Evolutionary conservation across 2,797 vertebrate genomes (phyloP).

Genomic region (Lutjanus campechanus): DNA sequence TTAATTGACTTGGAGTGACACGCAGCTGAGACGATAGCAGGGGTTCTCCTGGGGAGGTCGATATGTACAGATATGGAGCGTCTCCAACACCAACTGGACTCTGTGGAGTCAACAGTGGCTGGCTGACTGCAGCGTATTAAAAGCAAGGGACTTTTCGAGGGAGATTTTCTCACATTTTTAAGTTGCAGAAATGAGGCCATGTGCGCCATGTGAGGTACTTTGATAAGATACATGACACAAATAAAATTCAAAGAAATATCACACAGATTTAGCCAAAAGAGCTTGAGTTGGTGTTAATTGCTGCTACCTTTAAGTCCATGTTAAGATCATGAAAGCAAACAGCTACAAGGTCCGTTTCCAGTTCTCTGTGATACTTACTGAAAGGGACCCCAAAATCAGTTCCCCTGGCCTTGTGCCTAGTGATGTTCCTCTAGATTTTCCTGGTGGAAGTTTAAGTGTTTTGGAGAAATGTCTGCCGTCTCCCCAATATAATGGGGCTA

Average conservation of each 20-base stretch:
- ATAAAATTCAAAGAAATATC: conserved; percentile 8
- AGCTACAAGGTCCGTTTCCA: neutral
- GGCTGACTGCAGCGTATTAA: conserved; percentile 32
- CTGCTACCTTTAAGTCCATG: neutral
- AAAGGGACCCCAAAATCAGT: too few species aligned
- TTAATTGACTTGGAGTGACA: conserved; percentile 77
- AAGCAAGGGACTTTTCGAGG: conserved; percentile 26
- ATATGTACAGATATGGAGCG: conserved; percentile 61
- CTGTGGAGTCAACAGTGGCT: conserved; percentile 55
- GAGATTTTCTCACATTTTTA: conserved; percentile 18
- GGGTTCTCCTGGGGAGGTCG: conserved; percentile 55
- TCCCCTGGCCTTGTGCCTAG: too few species aligned
- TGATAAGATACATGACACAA: conserved; percentile 14
- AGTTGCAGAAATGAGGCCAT: conserved; percentile 49
- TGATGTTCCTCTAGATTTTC: too few species aligned
- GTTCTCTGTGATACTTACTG: neutral
- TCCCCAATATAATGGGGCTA: too few species aligned
- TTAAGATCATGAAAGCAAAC: conserved; percentile 1
- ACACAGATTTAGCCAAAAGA: neutral
- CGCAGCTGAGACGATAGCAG: conserved; percentile 56
- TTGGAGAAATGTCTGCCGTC: too few species aligned
- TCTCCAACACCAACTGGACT: conserved; percentile 44
- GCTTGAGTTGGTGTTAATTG: neutral
- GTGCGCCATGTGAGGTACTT: neutral
- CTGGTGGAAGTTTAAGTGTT: too few species aligned